Conservation (phyloP, 2,888 invertebrate genomes). For the Euproctis similis region DNA sequence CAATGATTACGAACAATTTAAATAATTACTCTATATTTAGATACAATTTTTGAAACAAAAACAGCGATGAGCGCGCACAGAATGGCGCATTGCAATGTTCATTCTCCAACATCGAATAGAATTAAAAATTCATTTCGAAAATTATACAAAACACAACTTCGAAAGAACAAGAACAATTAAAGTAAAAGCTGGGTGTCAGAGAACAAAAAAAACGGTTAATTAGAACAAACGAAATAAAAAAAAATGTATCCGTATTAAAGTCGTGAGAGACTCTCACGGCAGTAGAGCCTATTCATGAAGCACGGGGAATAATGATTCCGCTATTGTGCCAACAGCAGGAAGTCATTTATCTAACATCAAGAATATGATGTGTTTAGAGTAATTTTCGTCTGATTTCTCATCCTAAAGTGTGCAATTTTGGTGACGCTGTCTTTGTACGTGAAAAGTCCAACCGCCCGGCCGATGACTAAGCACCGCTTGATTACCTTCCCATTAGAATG, state of each 20-base stretch:
- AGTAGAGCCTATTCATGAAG: constrained; percentile 53
- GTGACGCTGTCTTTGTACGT: constrained; percentile 29
- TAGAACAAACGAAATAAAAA: constrained; percentile 70
- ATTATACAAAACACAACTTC: constrained; percentile 24
- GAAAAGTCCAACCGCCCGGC: constrained; percentile 32
- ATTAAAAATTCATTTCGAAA: constrained; percentile 14
- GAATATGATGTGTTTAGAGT: constrained; percentile 74
- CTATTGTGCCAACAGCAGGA: constrained; percentile 70
- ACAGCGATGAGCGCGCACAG: background rate
- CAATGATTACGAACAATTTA: constrained; percentile 11
- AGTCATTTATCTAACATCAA: constrained; percentile 76
- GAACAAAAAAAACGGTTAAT: constrained; percentile 74
- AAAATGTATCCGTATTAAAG: constrained; percentile 72
- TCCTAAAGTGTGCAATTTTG: constrained; percentile 68
- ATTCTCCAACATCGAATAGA: constrained; percentile 5
- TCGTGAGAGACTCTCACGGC: constrained; percentile 72
- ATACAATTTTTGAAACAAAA: constrained; percentile 2
- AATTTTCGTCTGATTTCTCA: constrained; percentile 72
- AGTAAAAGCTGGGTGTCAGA: constrained; percentile 69
- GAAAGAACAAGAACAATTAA: constrained; percentile 55
- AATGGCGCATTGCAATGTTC: background rate
- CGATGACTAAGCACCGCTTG: constrained; percentile 26
- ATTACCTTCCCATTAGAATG: constrained; percentile 16
- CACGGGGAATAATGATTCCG: constrained; percentile 67
- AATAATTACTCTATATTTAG: constrained; percentile 8